These are phyloP conservation scores for Eilema sororculum DNA, from an alignment of 2,888 invertebrate species.

Conservation along the genomic window DNA sequence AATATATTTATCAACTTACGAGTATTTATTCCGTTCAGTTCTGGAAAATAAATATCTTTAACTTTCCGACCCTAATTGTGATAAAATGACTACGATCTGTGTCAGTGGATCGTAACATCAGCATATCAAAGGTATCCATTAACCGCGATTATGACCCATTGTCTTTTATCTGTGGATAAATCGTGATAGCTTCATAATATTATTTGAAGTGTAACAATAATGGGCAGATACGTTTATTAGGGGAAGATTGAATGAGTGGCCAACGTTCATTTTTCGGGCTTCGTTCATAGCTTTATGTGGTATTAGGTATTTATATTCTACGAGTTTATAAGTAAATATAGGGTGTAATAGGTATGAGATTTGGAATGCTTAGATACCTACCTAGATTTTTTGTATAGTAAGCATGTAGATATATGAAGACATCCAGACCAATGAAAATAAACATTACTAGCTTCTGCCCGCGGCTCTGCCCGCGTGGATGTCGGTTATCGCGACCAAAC, in stretches of 20 bases:
- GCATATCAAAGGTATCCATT: constrained; percentile 4
- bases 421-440: too few relatives aligned
- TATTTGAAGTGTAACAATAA: not conserved
- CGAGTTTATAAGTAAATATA: too few relatives aligned
- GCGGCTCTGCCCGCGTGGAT: too few relatives aligned
- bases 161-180: not conserved
- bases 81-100: not conserved
- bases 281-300: not conserved
- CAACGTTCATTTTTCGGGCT: too few relatives aligned
- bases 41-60: not conserved
- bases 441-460: too few relatives aligned
- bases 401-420: too few relatives aligned
- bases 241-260: not conserved
- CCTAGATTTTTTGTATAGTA: too few relatives aligned
- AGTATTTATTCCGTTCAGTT: too few relatives aligned
- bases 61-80: not conserved
- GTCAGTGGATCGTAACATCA: not conserved
- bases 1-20: too few relatives aligned
- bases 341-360: too few relatives aligned
- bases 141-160: not conserved
- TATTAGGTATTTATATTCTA: not conserved
- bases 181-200: constrained; percentile 4
- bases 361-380: too few relatives aligned
- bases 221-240: not conserved
- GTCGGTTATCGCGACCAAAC: too few relatives aligned